phyloP scores from a whole-genome alignment of 2,113 vertebrate species.

The Ammospiza caudacuta region DNA sequence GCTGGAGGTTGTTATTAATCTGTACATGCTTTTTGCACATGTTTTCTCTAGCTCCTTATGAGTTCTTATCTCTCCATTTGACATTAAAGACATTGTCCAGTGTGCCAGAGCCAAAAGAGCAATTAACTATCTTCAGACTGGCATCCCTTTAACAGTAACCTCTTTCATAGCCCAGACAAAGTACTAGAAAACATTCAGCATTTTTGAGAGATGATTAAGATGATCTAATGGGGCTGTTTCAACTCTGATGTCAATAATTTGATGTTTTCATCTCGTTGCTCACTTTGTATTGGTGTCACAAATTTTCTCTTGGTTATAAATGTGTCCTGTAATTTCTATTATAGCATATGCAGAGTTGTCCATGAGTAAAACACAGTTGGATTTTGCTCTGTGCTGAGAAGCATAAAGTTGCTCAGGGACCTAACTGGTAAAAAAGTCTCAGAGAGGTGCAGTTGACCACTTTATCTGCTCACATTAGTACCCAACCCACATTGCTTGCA shows the following conservation, averaged over 20 bases:
- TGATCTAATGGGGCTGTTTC: not conserved
- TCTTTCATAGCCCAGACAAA: not conserved
- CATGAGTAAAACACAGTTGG: not conserved
- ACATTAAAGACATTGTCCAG: not conserved
- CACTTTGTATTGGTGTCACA: not conserved
- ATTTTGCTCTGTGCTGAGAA: not conserved
- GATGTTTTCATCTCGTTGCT: not conserved
- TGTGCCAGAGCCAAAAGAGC: not conserved
- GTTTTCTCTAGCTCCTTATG: not conserved
- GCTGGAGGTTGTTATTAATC: not conserved
- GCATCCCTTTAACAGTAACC: not conserved
- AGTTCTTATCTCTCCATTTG: not conserved
- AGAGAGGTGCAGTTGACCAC: not conserved
- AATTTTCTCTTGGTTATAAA: not conserved
- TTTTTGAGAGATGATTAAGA: not conserved
- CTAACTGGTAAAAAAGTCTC: not conserved
- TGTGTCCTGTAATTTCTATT: not conserved
- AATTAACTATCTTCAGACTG: not conserved
- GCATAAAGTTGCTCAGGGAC: not conserved
- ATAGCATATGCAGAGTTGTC: not conserved
- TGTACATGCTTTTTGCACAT: not conserved
- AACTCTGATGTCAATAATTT: not conserved
- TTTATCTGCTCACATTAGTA: not conserved
- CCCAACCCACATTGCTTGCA: fast-evolving
- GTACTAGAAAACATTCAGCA: not conserved